Evolutionary conservation across 1,140 invertebrate species (phyloP).

Genomic region (Aphis craccivora): DNA sequence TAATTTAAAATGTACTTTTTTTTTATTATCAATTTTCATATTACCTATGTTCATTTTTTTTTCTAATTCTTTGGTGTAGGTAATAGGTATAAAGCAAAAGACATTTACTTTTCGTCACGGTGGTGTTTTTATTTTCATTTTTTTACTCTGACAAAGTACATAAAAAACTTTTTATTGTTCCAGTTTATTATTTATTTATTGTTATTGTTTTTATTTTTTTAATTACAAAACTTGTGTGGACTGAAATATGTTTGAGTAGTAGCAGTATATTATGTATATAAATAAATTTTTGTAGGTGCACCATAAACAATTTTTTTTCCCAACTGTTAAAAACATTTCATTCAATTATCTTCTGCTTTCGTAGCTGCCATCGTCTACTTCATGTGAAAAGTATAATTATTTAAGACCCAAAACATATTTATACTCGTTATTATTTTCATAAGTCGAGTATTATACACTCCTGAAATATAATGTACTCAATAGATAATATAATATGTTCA

Average conservation of each 20-base stretch:
- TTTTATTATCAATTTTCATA: not conserved
- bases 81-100: not conserved
- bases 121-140: not conserved
- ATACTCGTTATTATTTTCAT: not conserved
- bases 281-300: not conserved
- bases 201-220: constrained; percentile 38
- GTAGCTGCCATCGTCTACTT: not conserved
- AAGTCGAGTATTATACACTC: not conserved
- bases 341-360: not conserved
- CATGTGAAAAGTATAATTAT: not conserved
- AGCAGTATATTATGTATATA: not conserved
- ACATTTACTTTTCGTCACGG: not conserved
- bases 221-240: constrained; percentile 45
- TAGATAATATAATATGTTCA: not conserved
- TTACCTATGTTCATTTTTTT: not conserved
- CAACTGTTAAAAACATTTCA: not conserved
- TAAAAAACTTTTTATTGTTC: constrained; percentile 39
- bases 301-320: not conserved
- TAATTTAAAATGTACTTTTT: not conserved
- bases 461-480: not conserved
- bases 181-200: constrained; percentile 43
- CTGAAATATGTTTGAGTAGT: not conserved
- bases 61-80: not conserved
- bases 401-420: not conserved
- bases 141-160: not conserved